phyloP scores from a whole-genome alignment of 2,797 vertebrate species.

The Microctenopoma lineatum region DNA sequence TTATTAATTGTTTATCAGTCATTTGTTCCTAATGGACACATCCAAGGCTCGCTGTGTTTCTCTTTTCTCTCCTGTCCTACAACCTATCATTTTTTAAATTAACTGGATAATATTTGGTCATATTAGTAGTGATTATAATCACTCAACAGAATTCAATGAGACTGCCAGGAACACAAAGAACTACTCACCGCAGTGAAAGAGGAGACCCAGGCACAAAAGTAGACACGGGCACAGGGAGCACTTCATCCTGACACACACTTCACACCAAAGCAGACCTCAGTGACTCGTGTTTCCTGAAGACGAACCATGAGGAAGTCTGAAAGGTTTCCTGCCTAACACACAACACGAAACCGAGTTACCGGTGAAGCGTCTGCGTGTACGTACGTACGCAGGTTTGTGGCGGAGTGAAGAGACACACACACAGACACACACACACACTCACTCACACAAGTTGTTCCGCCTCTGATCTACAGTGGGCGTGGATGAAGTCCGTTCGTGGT shows the following conservation, averaged over 20 bases:
- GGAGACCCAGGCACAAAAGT: constrained; percentile 56
- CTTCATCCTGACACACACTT: constrained; percentile 59
- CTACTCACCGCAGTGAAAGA: constrained; percentile 71
- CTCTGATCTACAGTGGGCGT: no score
- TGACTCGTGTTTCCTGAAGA: background rate
- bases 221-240: constrained; percentile 15
- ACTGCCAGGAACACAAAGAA: background rate
- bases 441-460: no score
- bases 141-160: background rate
- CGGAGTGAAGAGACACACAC: background rate
- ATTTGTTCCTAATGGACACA: background rate
- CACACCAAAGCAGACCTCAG: background rate
- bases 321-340: constrained; percentile 29
- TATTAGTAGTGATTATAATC: background rate
- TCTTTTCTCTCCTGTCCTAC: background rate
- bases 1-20: background rate
- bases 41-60: background rate
- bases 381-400: background rate
- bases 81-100: background rate
- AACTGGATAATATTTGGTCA: background rate
- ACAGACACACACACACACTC: no score
- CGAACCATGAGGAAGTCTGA: constrained; percentile 59
- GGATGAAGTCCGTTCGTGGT: no score
- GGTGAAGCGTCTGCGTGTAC: no score
- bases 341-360: background rate